These are phyloP conservation scores for Helicoverpa zea DNA, from an alignment of 1,140 invertebrate species.

Conservation along the genomic window DNA sequence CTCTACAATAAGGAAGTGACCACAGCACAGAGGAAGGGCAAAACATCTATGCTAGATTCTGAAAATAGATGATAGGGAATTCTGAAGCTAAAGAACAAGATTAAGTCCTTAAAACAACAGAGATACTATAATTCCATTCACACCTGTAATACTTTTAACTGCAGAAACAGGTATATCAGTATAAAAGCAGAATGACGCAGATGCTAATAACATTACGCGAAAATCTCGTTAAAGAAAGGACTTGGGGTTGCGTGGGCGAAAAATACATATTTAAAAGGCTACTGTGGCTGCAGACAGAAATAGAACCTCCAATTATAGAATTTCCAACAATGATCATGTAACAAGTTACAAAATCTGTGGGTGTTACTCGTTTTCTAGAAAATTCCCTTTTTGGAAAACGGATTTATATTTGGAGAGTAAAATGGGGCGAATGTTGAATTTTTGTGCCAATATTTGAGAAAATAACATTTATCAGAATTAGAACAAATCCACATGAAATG, in stretches of 20 bases:
- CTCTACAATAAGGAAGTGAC: no score
- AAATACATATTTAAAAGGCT: background rate
- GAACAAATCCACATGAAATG: no score
- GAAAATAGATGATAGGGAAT: no score
- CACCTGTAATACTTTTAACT: no score
- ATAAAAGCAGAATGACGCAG: background rate
- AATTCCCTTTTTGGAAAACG: background rate
- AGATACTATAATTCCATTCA: no score
- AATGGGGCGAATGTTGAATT: no score
- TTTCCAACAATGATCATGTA: slow-evolving; percentile 18
- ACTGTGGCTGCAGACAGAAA: background rate
- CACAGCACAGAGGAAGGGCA: no score
- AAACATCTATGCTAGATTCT: no score
- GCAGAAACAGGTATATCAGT: background rate
- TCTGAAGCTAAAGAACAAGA: no score
- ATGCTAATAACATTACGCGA: slow-evolving; percentile 5
- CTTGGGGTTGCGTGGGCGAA: slow-evolving; percentile 9
- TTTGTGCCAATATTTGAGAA: no score
- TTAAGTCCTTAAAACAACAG: no score
- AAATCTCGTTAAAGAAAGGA: slow-evolving; percentile 15
- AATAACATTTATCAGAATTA: no score
- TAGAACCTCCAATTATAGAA: slow-evolving; percentile 3
- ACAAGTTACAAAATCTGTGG: background rate
- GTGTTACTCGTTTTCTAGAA: background rate
- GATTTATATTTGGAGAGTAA: background rate